phyloP scores from a whole-genome alignment of 2,113 vertebrate species.

The Dicerorhinus sumatrensis region DNA sequence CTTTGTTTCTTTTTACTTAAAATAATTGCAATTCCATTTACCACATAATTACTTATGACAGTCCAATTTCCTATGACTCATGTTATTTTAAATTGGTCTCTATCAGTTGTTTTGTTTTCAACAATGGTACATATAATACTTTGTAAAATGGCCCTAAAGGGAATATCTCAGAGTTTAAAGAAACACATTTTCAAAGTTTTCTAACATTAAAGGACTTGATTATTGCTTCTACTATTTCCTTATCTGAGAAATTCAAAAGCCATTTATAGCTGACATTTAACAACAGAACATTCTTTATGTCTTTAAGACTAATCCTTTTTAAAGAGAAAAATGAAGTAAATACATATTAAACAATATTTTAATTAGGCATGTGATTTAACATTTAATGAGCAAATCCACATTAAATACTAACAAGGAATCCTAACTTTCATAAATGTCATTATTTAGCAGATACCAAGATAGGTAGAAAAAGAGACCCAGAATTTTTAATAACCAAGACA shows the following conservation, averaged over 20 bases:
- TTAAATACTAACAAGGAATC: conserved; percentile 62
- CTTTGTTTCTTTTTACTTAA: conserved; percentile 28
- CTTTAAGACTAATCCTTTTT: conserved; percentile 41
- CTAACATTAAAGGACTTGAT: neutral
- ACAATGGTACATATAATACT: neutral
- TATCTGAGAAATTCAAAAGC: conserved; percentile 28
- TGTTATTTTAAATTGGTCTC: neutral
- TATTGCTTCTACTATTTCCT: conserved; percentile 51
- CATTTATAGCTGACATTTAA: conserved; percentile 57
- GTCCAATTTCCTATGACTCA: neutral
- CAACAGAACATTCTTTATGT: neutral
- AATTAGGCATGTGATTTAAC: conserved; percentile 65
- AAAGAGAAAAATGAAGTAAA: conserved; percentile 10
- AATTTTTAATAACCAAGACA: conserved; percentile 4
- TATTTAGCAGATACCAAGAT: neutral
- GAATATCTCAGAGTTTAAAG: neutral
- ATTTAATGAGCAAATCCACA: conserved; percentile 53
- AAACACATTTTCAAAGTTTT: neutral
- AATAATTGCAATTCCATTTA: conserved; percentile 42
- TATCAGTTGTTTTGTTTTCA: neutral
- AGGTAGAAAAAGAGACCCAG: conserved; percentile 1
- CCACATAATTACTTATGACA: neutral
- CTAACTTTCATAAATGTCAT: conserved; percentile 61
- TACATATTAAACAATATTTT: conserved; percentile 49
- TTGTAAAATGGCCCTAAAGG: conserved; percentile 3